Percentiles rank a stretch among this genome's conserved stretches.
phyloP scores from a whole-genome alignment of 2,888 invertebrate species.

The Drosophila nr. medialis region DNA sequence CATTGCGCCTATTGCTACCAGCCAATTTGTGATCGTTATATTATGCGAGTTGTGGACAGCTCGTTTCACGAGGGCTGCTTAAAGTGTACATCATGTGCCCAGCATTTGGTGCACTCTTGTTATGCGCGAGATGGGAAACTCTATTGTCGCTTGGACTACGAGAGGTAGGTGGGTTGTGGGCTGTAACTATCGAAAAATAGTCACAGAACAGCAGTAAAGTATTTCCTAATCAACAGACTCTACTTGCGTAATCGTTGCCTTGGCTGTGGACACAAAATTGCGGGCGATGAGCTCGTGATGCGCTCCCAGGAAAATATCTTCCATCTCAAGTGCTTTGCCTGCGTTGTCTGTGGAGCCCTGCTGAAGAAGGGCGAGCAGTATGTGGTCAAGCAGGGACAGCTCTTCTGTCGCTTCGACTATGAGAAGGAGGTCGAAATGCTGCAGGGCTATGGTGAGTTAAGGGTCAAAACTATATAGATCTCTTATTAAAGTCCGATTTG shows the following conservation, averaged over 20 bases:
- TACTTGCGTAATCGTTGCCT: constrained; percentile 90
- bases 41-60: constrained; percentile 90
- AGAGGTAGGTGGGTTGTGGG: constrained; percentile 86
- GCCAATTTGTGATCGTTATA: constrained; percentile 90
- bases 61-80: constrained; percentile 92
- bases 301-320: constrained; percentile 90
- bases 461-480: background rate
- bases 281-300: constrained; percentile 92
- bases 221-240: constrained; percentile 85
- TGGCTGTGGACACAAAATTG: constrained; percentile 89
- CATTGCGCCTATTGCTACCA: constrained; percentile 89
- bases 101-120: constrained; percentile 90
- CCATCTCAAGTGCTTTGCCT: constrained; percentile 92
- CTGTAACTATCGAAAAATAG: background rate
- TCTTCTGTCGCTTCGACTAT: constrained; percentile 92
- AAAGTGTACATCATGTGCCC: constrained; percentile 90
- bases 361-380: constrained; percentile 93
- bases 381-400: constrained; percentile 91
- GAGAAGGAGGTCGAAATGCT: constrained; percentile 92
- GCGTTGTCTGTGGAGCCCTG: constrained; percentile 90
- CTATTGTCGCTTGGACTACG: constrained; percentile 92
- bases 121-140: constrained; percentile 90
- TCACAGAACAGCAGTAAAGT: background rate
- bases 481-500: background rate
- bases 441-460: constrained; percentile 86